Conservation (phyloP, 2,888 invertebrate genomes). For the Xylota sylvarum region DNA sequence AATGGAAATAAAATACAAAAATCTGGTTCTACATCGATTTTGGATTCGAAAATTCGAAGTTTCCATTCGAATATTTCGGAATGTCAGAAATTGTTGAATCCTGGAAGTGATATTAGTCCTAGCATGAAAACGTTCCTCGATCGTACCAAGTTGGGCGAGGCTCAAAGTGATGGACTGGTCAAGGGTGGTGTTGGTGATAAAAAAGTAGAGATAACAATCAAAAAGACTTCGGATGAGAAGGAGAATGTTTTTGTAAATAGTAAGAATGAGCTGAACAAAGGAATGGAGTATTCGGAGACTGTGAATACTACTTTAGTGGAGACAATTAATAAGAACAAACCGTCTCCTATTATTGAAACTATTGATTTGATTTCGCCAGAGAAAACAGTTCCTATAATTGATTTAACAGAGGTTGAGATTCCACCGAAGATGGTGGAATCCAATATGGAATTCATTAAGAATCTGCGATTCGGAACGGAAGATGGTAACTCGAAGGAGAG, state of each 20-base stretch:
- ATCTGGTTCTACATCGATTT: constrained; percentile 92
- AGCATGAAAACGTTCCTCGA: constrained; percentile 90
- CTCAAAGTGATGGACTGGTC: constrained; percentile 80
- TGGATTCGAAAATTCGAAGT: constrained; percentile 93
- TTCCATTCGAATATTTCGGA: constrained; percentile 94
- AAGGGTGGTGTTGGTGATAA: constrained; percentile 71
- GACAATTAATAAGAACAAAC: constrained; percentile 79
- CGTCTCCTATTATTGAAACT: constrained; percentile 82
- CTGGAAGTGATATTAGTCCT: constrained; percentile 89
- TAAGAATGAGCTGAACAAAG: constrained; percentile 84
- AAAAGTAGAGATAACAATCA: constrained; percentile 83
- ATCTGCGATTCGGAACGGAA: constrained; percentile 75
- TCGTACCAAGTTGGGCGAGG: constrained; percentile 81
- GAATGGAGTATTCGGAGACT: constrained; percentile 83
- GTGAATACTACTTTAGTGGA: constrained; percentile 83
- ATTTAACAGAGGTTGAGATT: constrained; percentile 81
- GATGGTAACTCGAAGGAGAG: constrained; percentile 78
- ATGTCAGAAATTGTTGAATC: constrained; percentile 93
- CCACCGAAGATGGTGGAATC: constrained; percentile 80
- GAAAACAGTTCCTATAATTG: constrained; percentile 81
- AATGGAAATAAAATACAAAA: constrained; percentile 90
- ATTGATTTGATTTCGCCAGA: constrained; percentile 84
- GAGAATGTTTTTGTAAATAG: constrained; percentile 84
- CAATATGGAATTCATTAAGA: constrained; percentile 79
- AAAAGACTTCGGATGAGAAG: constrained; percentile 83